Evolutionary conservation across 2,797 vertebrate species (phyloP), one percentile per base, ranked within the genome.

Genomic region (Neosalanx taihuensis): DNA sequence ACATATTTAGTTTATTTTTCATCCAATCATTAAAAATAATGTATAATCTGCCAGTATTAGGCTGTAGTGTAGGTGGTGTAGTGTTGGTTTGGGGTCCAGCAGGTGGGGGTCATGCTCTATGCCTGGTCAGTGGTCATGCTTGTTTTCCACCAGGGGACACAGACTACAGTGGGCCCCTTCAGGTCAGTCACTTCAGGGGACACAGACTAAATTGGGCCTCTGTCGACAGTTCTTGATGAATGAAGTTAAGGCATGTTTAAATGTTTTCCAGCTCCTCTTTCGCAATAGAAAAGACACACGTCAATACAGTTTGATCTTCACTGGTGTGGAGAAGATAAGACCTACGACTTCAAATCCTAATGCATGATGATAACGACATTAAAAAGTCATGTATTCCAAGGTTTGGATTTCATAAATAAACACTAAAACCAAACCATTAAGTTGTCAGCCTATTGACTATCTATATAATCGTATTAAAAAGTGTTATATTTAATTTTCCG

Each of bases 141-240:
- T 26, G 23, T 26, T 26, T 26, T 26, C 23, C 23, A 26, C 23
- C 23, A 26, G 23, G 41, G 41, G 41, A 46, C 41, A 46, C 31
- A 26, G 18, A 46, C 58, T 75, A 76, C 79, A 79, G 23, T 26
- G 73, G 68, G 6, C 33, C 70, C 5, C 23, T n/a, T n/a, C n/a
- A n/a, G n/a, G n/a, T n/a, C n/a, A n/a, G n/a, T 58, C 56, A 35
- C 20, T 23, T 31, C 53, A 61, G 10, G 13, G 59, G 13, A 23
- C 26, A 6, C 31, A 26, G 18, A 46, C 58, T 75, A 76, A 80
- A 79, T 23, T 26, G 73, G 68, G 6, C 33, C 70, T 69, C 65
- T 68, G 69, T 53, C 64, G 61, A 70, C 67, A 72, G 67, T 3
- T 15, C 23, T 18, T 67, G 1, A 75, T 64, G 15, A 64, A 29